Evolutionary conservation across 2,113 vertebrate species (phyloP).

Genomic region (Strix uralensis): DNA sequence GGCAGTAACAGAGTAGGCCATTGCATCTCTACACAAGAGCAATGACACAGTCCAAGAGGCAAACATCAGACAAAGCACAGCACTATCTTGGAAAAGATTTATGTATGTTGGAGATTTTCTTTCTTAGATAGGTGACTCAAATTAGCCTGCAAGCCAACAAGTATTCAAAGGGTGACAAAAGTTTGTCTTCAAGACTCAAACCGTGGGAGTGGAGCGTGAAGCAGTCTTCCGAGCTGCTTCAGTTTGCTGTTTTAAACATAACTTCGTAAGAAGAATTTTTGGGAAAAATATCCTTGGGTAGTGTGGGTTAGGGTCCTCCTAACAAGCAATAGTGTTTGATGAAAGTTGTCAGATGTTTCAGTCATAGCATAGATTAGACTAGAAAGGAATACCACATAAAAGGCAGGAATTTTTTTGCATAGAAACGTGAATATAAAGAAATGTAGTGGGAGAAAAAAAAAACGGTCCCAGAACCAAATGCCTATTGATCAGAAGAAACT

Average conservation of each 20-base stretch:
- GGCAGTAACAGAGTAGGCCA: background rate
- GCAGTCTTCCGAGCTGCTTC: background rate
- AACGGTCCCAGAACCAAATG: background rate
- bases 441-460: background rate
- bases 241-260: background rate
- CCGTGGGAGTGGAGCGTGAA: background rate
- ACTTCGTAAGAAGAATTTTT: background rate
- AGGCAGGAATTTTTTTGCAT: background rate
- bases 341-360: background rate
- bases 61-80: background rate
- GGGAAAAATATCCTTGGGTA: background rate
- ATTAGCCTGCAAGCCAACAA: background rate
- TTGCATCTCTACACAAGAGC: background rate
- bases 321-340: background rate
- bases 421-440: constrained; percentile 4
- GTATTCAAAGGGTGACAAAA: background rate
- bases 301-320: background rate
- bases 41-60: background rate
- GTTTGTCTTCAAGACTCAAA: background rate
- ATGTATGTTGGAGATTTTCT: background rate
- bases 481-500: background rate
- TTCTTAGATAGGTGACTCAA: background rate
- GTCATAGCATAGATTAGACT: background rate
- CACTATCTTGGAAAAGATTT: background rate
- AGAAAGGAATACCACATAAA: constrained; percentile 22